These are phyloP conservation scores for Plutella xylostella DNA, from an alignment of 2,888 invertebrate genomes.

Conservation along the genomic window DNA sequence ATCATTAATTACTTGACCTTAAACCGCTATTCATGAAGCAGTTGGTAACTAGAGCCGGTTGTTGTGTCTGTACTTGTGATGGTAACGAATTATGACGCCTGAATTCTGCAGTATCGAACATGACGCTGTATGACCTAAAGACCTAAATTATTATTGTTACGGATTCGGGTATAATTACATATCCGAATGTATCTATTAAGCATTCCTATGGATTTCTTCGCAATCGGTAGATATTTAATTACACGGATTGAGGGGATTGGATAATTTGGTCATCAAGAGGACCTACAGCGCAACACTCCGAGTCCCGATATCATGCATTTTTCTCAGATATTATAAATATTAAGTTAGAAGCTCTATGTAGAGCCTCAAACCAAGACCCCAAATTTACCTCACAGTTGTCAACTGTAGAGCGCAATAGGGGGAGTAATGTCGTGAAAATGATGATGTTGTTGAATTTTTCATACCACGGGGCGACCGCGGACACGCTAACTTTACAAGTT, in stretches of 20 bases:
- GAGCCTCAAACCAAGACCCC: no score
- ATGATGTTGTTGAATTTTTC: background rate
- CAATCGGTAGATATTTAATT: no score
- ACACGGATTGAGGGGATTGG: no score
- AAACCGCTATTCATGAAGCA: background rate
- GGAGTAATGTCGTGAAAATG: background rate
- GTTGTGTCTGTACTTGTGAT: background rate
- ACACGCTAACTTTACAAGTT: no score
- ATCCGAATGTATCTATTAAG: background rate
- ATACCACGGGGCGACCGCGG: no score
- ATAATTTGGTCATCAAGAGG: no score
- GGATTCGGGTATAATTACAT: background rate
- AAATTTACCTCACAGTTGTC: no score
- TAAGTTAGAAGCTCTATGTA: no score
- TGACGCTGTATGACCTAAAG: background rate
- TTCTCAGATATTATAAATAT: no score
- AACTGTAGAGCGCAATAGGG: background rate
- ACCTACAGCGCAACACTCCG: no score
- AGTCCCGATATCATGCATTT: no score
- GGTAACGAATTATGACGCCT: background rate
- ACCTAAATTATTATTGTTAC: background rate
- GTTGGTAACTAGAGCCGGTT: background rate
- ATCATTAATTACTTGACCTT: constrained; percentile 50
- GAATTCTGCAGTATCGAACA: background rate
- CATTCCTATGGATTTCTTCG: background rate